A percentile compares a stretch with the other conserved stretches of the same genome.
Evolutionary conservation across 2,888 invertebrate species (phyloP).

Genomic region (Cinara cedri): DNA sequence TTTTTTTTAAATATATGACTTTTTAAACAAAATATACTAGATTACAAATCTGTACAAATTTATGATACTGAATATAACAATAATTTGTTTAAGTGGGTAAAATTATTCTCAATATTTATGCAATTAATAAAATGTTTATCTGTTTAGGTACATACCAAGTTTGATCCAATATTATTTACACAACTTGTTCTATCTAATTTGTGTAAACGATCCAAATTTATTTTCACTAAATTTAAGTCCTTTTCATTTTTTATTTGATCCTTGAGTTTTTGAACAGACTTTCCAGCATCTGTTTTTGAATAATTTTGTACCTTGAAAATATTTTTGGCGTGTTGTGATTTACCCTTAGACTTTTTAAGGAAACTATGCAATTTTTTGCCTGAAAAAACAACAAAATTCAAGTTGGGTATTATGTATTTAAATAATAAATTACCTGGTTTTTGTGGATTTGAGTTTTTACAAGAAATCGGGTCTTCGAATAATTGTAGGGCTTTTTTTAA

Average conservation of each 20-base stretch:
- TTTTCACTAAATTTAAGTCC: conserved; percentile 41
- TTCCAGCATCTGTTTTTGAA: conserved; percentile 39
- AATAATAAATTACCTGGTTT: conserved; percentile 32
- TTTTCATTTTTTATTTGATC: conserved; percentile 50
- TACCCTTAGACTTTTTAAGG: conserved; percentile 11
- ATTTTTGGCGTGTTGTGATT: conserved; percentile 24
- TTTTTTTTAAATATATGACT: too few relatives aligned
- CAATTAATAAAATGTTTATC: too few relatives aligned
- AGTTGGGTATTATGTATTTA: too few relatives aligned
- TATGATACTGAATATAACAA: too few relatives aligned
- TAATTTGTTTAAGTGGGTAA: too few relatives aligned
- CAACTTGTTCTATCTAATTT: conserved; percentile 46
- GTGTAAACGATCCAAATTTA: conserved; percentile 45
- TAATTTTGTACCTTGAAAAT: conserved; percentile 38
- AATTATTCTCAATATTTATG: too few relatives aligned
- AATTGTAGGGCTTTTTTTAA: conserved; percentile 47
- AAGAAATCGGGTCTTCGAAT: conserved; percentile 27
- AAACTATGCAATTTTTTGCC: not conserved
- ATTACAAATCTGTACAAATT: too few relatives aligned
- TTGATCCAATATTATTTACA: conserved; percentile 37
- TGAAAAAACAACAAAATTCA: not conserved
- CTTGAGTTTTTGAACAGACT: conserved; percentile 38
- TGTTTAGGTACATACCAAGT: conserved; percentile 44
- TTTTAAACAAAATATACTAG: too few relatives aligned
- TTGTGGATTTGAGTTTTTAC: not conserved